phyloP scores from a whole-genome alignment of 2,113 vertebrate species.

The Leptobrachium ailaonicum region DNA sequence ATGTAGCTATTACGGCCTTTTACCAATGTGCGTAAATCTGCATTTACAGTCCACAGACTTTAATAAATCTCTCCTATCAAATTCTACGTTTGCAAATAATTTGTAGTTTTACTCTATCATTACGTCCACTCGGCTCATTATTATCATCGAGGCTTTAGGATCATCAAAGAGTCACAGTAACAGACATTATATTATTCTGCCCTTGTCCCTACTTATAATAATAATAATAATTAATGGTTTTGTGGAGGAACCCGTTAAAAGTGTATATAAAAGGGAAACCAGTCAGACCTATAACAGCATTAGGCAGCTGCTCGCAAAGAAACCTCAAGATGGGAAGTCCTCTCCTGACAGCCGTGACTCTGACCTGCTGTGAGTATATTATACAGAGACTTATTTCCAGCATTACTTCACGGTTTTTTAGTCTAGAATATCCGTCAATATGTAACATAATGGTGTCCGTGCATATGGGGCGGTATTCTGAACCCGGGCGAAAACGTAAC shows the following conservation, averaged over 20 bases:
- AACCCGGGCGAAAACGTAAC: no score
- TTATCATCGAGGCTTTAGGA: not conserved
- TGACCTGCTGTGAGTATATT: conserved; percentile 41
- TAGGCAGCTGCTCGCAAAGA: not conserved
- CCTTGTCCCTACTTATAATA: not conserved
- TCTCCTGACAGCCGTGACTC: conserved; percentile 15
- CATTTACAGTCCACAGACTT: not conserved
- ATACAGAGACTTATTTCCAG: no score
- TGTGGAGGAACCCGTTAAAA: no score
- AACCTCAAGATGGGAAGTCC: conserved; percentile 12
- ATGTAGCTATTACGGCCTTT: no score
- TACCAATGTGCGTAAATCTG: not conserved
- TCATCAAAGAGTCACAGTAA: conserved; percentile 7
- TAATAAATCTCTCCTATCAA: not conserved
- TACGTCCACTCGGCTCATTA: rapidly evolving
- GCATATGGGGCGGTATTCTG: no score
- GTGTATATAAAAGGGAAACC: conserved; percentile 16
- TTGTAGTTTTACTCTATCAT: not conserved
- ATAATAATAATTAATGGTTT: conserved; percentile 21
- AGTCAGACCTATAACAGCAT: not conserved
- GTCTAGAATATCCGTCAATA: no score
- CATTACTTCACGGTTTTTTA: no score
- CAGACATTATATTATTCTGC: conserved; percentile 20
- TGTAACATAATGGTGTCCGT: no score
- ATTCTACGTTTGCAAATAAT: not conserved